A percentile compares a stretch with the other conserved stretches of the same genome.
Conservation (phyloP, 92 coral and sea anemone species). For the Palythoa grandis region DNA sequence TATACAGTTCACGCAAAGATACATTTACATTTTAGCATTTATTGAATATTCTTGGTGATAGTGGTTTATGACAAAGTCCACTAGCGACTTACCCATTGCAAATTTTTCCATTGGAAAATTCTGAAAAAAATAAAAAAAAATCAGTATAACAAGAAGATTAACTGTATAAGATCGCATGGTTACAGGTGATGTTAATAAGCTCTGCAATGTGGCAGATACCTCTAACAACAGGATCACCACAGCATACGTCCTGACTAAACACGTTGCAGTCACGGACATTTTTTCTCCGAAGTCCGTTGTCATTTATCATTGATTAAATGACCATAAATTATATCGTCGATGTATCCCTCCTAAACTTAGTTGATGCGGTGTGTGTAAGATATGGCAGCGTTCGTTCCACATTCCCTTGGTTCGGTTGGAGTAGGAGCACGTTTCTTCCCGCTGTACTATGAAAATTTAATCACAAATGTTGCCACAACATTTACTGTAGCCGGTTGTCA, state of each 20-base stretch:
- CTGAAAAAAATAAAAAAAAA: background rate
- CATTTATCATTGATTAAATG: background rate
- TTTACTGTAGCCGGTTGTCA: background rate
- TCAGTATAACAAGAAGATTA: background rate
- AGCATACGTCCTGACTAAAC: background rate
- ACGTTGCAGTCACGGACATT: background rate
- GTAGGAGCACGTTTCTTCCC: constrained; percentile 1
- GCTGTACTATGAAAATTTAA: constrained; percentile 44
- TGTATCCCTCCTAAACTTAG: background rate
- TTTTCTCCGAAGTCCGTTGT: background rate
- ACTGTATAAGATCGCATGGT: background rate
- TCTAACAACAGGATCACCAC: background rate
- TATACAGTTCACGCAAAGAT: background rate
- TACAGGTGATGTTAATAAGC: background rate
- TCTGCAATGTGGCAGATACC: background rate
- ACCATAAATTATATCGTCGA: background rate
- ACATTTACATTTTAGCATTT: background rate
- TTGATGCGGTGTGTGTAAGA: background rate
- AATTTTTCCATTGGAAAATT: background rate
- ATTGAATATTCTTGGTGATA: background rate
- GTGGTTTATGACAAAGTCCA: background rate
- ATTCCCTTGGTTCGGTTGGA: constrained; percentile 14
- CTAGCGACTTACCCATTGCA: constrained; percentile 12
- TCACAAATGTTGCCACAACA: constrained; percentile 44
- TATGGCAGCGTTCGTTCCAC: background rate